Evolutionary conservation across 2,888 invertebrate species (phyloP).

Genomic region (Eupithecia dodoneata): DNA sequence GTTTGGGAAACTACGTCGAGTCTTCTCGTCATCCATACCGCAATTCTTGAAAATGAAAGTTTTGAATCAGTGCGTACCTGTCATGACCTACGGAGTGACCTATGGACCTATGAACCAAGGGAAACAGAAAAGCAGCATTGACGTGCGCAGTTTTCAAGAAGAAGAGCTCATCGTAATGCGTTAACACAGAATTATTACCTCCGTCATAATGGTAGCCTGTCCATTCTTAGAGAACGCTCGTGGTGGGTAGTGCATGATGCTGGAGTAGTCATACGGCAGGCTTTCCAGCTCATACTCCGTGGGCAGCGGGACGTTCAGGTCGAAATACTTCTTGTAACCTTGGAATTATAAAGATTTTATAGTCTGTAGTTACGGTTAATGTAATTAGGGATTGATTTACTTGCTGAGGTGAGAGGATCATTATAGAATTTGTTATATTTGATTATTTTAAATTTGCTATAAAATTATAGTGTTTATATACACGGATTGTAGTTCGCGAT

Average conservation of each 20-base stretch:
- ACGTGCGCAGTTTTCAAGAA: background rate
- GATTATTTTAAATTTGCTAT: too few species aligned
- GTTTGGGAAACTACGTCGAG: too few species aligned
- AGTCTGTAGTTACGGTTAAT: background rate
- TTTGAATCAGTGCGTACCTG: too few species aligned
- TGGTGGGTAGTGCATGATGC: slow-evolving; percentile 91
- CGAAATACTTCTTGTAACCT: slow-evolving; percentile 88
- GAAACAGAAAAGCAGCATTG: background rate
- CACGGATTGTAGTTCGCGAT: slow-evolving; percentile 25
- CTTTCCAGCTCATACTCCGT: slow-evolving; percentile 49
- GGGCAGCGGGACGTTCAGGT: slow-evolving; percentile 51
- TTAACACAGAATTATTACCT: slow-evolving; percentile 70
- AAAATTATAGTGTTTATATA: too few species aligned
- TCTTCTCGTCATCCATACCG: too few species aligned
- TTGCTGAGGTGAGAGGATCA: background rate
- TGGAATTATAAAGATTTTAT: background rate
- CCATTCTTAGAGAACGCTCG: slow-evolving; percentile 90
- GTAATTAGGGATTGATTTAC: background rate
- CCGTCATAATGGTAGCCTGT: slow-evolving; percentile 86
- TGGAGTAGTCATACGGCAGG: slow-evolving; percentile 87
- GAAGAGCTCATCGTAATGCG: background rate
- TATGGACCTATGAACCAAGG: too few species aligned
- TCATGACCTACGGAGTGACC: too few species aligned
- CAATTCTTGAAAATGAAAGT: too few species aligned
- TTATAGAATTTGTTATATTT: background rate